Base-by-base conservation (phyloP, 2,113 vertebrate species). In the Pachycephala philippinensis region DNA sequence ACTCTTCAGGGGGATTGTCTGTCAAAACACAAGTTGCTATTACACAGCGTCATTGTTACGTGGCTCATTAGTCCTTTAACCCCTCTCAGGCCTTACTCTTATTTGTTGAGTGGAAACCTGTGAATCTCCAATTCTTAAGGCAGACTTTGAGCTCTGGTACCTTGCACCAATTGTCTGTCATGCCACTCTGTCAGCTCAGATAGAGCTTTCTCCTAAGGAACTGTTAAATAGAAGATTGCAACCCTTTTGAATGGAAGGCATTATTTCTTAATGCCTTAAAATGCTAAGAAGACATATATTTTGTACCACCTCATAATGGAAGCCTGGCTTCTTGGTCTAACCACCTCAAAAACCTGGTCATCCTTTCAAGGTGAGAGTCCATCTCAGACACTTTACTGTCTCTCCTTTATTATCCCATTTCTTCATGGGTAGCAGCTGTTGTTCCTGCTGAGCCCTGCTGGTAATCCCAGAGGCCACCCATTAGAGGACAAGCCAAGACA, bases 11-110 rank as follows among this genome's bases (percentile, higher is more conserved):
- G 92, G 68, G 69, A 92, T 82, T 96, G 93, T 96, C 96, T 96
- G 92, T 94, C 92, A 88, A 81, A 96, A 93, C 72, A 96, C 93
- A 96, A 92, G 82, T 90, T 82, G 69, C 49, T 78, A 96, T 96
- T 97, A 93, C 96, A 75, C 10, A 5, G 79, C 3, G 9, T 65
- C 86, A 53, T 64, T 72, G 88, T 68, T 92, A 65, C 72, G 31
- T 40, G 72, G 60, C 72, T 90, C 69, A 4, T 28, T 69, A 24
- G 65, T 75, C 49, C 71, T 75, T 96, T 94, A 96, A 95, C 88
- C 83, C 83, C 40, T 95, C 69, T 82, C 49, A 64, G 65, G 74
- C 81, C 52, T 91, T 37, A 31, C 50, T 75, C 20, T 44, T 60
- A 33, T 42, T 68, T 71, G 18, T 76, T 63, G 44, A 75, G 40